These are phyloP conservation scores for Tauraco erythrolophus DNA, from an alignment of 2,113 vertebrate genomes.

Conservation along the genomic window DNA sequence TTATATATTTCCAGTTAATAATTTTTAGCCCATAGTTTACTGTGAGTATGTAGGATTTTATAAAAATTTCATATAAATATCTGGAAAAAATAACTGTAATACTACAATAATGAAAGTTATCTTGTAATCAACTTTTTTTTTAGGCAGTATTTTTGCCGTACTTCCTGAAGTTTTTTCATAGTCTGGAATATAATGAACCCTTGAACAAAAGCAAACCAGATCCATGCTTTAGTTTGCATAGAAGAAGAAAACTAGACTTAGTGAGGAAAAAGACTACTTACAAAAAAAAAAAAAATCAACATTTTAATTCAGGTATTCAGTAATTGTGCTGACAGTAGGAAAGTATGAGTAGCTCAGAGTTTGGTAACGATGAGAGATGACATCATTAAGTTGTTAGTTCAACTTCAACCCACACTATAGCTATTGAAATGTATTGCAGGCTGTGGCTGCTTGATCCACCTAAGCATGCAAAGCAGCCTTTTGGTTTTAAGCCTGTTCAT, in stretches of 20 bases:
- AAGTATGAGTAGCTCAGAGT: neutral
- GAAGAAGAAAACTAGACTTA: neutral
- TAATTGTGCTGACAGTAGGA: neutral
- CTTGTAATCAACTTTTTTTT: neutral
- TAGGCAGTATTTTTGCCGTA: neutral
- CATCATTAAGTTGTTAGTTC: neutral
- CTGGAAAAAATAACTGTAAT: neutral
- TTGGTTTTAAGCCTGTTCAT: neutral
- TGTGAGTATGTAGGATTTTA: neutral
- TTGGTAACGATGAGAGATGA: neutral
- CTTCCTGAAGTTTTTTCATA: neutral
- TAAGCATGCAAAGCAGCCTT: neutral
- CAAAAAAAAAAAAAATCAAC: neutral
- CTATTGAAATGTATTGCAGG: neutral
- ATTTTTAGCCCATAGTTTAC: neutral
- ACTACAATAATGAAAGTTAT: neutral
- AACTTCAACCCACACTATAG: neutral
- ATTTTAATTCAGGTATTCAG: neutral
- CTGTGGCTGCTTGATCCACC: neutral
- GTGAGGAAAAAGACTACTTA: neutral
- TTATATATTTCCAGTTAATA: neutral
- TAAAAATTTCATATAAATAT: neutral
- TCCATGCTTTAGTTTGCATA: neutral
- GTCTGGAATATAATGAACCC: neutral
- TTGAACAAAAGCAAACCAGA: neutral